Evolutionary conservation across 2,888 invertebrate genomes (phyloP), one percentile per base, ranked within the genome.

Genomic region (Autographa gamma): DNA sequence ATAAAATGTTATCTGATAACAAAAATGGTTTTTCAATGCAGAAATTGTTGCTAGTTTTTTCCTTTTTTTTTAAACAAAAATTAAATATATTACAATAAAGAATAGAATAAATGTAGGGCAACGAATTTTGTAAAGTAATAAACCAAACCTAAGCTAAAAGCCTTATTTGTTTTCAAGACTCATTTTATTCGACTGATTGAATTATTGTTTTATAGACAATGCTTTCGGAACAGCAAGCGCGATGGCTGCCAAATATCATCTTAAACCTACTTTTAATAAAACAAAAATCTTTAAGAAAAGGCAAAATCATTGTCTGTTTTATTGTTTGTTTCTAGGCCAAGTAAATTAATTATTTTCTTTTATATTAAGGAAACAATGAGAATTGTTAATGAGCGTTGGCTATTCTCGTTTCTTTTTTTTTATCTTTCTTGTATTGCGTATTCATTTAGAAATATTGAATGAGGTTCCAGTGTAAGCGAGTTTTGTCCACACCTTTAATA

Each of bases 301-400:
- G 81, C 77, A 70, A 83, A 81, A 83, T 83, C 74, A 83, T 83
- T 74, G 69, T 76, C 69, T 73, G 76, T 69, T 79, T 80, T 81
- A 80, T 80, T 84, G 85, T 87, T 86, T 83, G 79, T 86, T 86
- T 89, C 86, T 85, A 83, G 86, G 88, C 75, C 88, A 84, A 90
- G 90, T 88, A 87, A 92, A 91, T 92, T 92, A 92, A 92, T 92
- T 91, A 91, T 91, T 89, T 90, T 88, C 87, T 88, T 92, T 92
- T 91, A 89, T 89, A 83, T 83, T 84, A 88, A 83, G 82, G 88
- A 90, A 92, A 92, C 92, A 92, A 92, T 91, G 86, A 84, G 89
- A 92, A 92, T 92, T 90, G 92, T 91, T 91, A 92, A 92, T 92
- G 92, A 91, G 87, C 86, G 85, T 82, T 83, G 86, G 88, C 85